Conservation (phyloP, 2,797 vertebrate species). For the Pterois miles region DNA sequence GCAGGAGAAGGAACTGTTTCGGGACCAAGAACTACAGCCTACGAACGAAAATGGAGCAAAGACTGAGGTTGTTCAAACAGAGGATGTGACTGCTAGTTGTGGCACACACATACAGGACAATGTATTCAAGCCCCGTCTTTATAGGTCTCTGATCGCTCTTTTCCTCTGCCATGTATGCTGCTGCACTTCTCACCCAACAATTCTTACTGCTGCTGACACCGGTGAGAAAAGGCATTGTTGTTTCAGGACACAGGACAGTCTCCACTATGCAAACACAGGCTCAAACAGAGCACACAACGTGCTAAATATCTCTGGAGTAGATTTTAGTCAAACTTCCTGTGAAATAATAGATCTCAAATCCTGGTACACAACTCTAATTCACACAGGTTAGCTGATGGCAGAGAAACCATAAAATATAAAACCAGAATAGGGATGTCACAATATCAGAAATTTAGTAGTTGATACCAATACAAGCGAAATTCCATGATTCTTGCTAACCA, state of each 20-base stretch:
- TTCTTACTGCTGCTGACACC: not conserved
- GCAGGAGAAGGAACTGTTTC: not conserved
- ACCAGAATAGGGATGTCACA: too few species aligned
- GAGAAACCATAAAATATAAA: too few species aligned
- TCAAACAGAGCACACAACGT: not conserved
- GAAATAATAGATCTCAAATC: not conserved
- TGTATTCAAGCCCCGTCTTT: not conserved
- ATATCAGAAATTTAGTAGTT: too few species aligned
- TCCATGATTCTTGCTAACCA: too few species aligned
- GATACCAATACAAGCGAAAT: too few species aligned
- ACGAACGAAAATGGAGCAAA: not conserved
- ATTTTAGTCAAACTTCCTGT: not conserved
- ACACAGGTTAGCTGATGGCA: not conserved
- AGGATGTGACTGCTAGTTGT: not conserved
- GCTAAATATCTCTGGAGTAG: not conserved
- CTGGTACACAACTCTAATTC: not conserved
- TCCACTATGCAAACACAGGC: not conserved
- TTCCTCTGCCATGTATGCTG: not conserved
- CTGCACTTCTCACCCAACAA: not conserved
- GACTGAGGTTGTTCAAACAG: not conserved
- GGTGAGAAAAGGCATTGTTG: not conserved
- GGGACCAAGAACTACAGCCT: not conserved
- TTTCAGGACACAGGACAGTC: not conserved
- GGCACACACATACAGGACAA: not conserved
- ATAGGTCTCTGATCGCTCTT: not conserved